Percentiles rank a stretch among this genome's conserved stretches.
phyloP scores from a whole-genome alignment of 2,113 vertebrate genomes.

The Colaptes auratus region DNA sequence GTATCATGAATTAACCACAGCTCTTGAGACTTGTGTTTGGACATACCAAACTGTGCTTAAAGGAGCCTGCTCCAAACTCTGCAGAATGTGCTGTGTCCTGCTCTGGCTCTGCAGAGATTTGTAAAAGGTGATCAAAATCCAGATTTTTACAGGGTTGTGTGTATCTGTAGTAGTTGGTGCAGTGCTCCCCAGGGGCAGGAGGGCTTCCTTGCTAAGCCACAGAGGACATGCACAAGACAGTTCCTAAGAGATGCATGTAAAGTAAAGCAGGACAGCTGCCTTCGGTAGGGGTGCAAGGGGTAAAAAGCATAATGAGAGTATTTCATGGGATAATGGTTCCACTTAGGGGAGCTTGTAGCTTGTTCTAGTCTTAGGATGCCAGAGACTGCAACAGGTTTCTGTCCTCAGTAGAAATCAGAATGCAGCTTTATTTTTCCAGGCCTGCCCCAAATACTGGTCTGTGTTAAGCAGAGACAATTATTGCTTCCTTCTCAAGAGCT shows the following conservation, averaged over 20 bases:
- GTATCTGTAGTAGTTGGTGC: background rate
- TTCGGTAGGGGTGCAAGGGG: background rate
- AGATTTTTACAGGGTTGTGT: background rate
- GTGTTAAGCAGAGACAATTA: background rate
- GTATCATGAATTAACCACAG: background rate
- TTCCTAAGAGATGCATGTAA: background rate
- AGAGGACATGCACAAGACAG: background rate
- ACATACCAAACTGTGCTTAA: background rate
- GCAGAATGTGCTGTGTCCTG: background rate
- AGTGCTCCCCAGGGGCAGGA: background rate
- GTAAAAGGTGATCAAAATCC: background rate
- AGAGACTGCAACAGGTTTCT: background rate
- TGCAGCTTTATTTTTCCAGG: background rate
- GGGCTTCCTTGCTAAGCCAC: background rate
- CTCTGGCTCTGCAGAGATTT: background rate
- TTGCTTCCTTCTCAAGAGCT: constrained; percentile 23
- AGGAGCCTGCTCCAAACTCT: background rate
- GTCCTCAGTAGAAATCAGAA: background rate
- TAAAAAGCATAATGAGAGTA: background rate
- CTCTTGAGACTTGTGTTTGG: background rate
- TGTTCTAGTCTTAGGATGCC: background rate
- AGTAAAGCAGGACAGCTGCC: background rate
- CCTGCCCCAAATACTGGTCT: background rate
- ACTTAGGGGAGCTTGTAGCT: background rate
- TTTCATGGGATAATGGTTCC: background rate